phyloP scores from a whole-genome alignment of 2,113 vertebrate genomes.

The Rafetus swinhoei region DNA sequence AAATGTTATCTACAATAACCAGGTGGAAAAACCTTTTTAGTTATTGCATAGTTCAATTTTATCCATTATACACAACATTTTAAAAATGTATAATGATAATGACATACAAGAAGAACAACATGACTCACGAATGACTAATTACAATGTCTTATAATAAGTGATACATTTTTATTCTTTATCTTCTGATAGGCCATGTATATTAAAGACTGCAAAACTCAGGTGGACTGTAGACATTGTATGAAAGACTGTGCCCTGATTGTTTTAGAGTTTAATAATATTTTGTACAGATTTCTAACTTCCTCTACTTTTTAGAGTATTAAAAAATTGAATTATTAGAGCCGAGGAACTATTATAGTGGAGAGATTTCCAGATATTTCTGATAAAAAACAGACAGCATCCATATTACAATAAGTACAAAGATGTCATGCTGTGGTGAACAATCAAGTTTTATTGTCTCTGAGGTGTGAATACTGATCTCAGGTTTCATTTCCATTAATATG shows the following conservation, averaged over 20 bases:
- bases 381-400: background rate
- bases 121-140: background rate
- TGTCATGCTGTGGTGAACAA: background rate
- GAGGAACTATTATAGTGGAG: background rate
- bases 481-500: conserved; percentile 30
- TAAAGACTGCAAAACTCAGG: background rate
- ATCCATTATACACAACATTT: background rate
- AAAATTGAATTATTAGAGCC: background rate
- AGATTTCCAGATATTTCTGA: background rate
- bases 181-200: background rate
- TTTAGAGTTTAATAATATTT: background rate
- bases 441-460: conserved; percentile 4
- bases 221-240: background rate
- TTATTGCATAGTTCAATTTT: background rate
- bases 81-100: background rate
- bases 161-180: background rate
- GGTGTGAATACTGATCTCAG: conserved; percentile 25
- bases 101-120: background rate
- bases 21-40: background rate
- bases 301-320: background rate
- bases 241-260: background rate
- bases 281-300: background rate
- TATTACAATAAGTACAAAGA: background rate
- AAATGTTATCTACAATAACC: background rate
- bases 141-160: background rate